These are phyloP conservation scores for Halocynthia roretzi DNA, from an alignment of 23 tunicate species.

Conservation along the genomic window DNA sequence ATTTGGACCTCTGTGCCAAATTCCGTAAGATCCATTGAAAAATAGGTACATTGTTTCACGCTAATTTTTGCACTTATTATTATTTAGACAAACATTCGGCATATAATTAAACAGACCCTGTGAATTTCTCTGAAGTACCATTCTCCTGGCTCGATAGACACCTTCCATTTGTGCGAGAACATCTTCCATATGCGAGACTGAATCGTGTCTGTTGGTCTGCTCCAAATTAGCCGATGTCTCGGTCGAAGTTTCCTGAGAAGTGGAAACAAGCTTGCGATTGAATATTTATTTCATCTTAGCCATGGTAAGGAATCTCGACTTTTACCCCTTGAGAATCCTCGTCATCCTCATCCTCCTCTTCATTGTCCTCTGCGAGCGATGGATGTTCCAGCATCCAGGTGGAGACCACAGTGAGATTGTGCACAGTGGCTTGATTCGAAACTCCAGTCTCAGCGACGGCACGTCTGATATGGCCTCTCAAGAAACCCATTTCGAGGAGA, in stretches of 20 bases:
- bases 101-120: too few relatives aligned
- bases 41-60: too few relatives aligned
- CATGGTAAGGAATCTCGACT: too few relatives aligned
- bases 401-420: conserved; percentile 46
- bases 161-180: conserved; percentile 22
- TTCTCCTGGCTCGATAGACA: neutral
- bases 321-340: too few relatives aligned
- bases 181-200: neutral
- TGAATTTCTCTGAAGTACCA: too few relatives aligned
- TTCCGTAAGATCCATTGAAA: too few relatives aligned
- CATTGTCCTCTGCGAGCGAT: conserved; percentile 27
- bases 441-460: conserved; percentile 71
- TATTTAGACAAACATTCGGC: too few relatives aligned
- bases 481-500: conserved; percentile 87
- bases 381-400: conserved; percentile 98
- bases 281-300: too few relatives aligned
- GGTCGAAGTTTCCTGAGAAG: neutral
- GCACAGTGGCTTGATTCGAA: neutral
- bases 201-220: too few relatives aligned
- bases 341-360: neutral
- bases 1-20: too few relatives aligned
- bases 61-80: too few relatives aligned
- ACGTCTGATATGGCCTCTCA: conserved; percentile 49
- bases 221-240: neutral
- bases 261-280: neutral